phyloP scores from a whole-genome alignment of 2,888 invertebrate species.

The Drosophila flavopinicola region DNA sequence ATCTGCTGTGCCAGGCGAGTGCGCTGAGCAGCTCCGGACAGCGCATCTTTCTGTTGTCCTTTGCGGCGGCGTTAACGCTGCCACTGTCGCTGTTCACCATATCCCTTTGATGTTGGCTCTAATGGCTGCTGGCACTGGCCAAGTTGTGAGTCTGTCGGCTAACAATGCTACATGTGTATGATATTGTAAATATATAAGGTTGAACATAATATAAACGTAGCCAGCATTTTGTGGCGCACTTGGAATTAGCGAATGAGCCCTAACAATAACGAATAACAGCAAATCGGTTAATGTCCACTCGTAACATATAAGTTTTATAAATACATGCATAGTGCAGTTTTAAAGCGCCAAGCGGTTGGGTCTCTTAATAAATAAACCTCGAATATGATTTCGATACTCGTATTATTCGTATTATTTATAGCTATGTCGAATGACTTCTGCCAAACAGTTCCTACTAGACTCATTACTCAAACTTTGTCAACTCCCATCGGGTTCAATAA shows the following conservation, averaged over 20 bases:
- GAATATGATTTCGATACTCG: not conserved
- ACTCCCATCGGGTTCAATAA: not conserved
- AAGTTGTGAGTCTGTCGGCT: conserved; percentile 32
- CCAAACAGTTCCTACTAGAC: conserved; percentile 34
- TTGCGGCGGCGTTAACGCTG: conserved; percentile 79
- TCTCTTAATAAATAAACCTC: not conserved
- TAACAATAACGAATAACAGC: conserved; percentile 62
- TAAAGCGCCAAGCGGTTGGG: conserved; percentile 39
- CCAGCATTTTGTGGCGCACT: conserved; percentile 55
- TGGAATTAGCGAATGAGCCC: conserved; percentile 65
- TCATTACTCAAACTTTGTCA: not conserved
- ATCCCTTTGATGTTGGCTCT: conserved; percentile 80
- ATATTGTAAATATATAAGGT: conserved; percentile 68
- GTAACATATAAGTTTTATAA: conserved; percentile 68
- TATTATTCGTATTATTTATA: not conserved
- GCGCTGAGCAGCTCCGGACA: conserved; percentile 90
- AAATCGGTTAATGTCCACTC: conserved; percentile 77
- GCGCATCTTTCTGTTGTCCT: conserved; percentile 82
- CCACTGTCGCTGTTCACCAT: conserved; percentile 78
- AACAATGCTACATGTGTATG: conserved; percentile 49
- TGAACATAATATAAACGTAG: conserved; percentile 56
- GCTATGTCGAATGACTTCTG: conserved; percentile 4
- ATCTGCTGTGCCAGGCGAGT: conserved; percentile 93
- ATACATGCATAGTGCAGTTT: conserved; percentile 37
- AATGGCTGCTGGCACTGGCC: conserved; percentile 43